Base-by-base conservation (phyloP, 2,888 invertebrate species). In the Ptilodon capucinus region DNA sequence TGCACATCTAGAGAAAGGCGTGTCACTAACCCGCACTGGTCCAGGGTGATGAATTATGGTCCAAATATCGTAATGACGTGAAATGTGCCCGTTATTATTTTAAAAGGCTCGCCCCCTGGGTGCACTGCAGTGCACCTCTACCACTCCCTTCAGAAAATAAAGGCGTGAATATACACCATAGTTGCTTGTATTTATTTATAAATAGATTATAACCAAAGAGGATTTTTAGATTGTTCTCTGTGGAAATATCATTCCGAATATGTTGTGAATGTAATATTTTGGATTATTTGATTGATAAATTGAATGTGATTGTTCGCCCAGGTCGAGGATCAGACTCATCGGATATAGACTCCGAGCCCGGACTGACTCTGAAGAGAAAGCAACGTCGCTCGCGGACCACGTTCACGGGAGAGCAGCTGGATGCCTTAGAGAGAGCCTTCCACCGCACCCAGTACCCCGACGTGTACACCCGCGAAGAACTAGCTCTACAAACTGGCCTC, bases 381-480 rank as follows among this genome's bases (percentile, higher is more conserved):
- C 97, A 98, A 75, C 92, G 98, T 0, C 92, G 99, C 7, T 97
- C 97, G 44, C 92, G 99, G 17, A 99, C 98, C 17, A 98, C 98
- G 2, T 99, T 99, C 86, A 97, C 97, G 0, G 97, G 97, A 0
- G 96, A 97, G 69, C 98, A 98, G 76, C 80, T 98, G 60, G 97
- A 98, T 71, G 97, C 97, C 51, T 83, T 98, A 54, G 98, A 98
- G 81, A 92, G 96, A 55, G 97, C 98, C 0, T 98, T 98, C 82
- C 96, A 96, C 68, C 92, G 97, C 41, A 98, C 98, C 0, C 98
- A 98, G 76, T 98, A 99, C 77, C 98, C 99, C 0, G 98, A 98
- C 75, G 97, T 98, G 16, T 97, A 97, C 77, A 97, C 97, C 0
- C 92, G 98, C 44, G 98, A 98, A 73, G 97, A 98, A 77, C 84